A percentile compares a stretch with the other conserved stretches of the same genome.
phyloP scores from a whole-genome alignment of 2,888 invertebrate genomes.

The Diloba caeruleocephala region DNA sequence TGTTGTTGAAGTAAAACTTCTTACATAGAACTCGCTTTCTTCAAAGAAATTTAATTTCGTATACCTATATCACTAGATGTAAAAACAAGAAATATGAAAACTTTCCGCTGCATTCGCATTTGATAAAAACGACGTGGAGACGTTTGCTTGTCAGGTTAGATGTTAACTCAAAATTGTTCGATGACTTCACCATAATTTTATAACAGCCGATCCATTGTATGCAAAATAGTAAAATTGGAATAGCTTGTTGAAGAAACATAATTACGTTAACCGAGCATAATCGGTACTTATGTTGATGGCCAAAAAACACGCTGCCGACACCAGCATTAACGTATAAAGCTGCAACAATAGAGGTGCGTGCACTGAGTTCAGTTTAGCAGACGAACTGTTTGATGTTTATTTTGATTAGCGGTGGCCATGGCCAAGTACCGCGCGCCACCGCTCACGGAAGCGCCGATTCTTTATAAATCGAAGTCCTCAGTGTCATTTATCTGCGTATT shows the following conservation, averaged over 20 bases:
- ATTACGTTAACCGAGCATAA: slow-evolving; percentile 59
- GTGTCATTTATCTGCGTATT: slow-evolving; percentile 70
- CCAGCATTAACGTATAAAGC: slow-evolving; percentile 34
- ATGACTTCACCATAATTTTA: slow-evolving; percentile 54
- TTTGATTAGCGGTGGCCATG: slow-evolving; percentile 63
- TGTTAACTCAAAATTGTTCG: slow-evolving; percentile 41
- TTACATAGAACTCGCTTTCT: slow-evolving; percentile 21
- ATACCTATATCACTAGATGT: slow-evolving; percentile 10
- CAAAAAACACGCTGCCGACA: slow-evolving; percentile 43
- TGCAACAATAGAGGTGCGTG: slow-evolving; percentile 40
- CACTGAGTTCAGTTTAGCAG: slow-evolving; percentile 47
- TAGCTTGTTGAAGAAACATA: slow-evolving; percentile 57
- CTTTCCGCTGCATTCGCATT: slow-evolving; percentile 19
- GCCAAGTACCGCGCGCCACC: slow-evolving; percentile 56
- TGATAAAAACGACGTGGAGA: slow-evolving; percentile 29
- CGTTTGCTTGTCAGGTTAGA: slow-evolving; percentile 40
- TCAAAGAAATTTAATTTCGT: slow-evolving; percentile 17
- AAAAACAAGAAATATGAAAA: slow-evolving; percentile 26
- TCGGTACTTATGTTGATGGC: slow-evolving; percentile 54
- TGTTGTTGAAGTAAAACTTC: too few species aligned
- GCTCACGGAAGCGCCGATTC: slow-evolving; percentile 66
- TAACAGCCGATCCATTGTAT: slow-evolving; percentile 47
- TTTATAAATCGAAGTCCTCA: slow-evolving; percentile 67
- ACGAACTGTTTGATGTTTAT: slow-evolving; percentile 67
- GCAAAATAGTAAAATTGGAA: slow-evolving; percentile 58